Base-by-base conservation (phyloP, 2,113 vertebrate species). In the Cygnus buccinator region DNA sequence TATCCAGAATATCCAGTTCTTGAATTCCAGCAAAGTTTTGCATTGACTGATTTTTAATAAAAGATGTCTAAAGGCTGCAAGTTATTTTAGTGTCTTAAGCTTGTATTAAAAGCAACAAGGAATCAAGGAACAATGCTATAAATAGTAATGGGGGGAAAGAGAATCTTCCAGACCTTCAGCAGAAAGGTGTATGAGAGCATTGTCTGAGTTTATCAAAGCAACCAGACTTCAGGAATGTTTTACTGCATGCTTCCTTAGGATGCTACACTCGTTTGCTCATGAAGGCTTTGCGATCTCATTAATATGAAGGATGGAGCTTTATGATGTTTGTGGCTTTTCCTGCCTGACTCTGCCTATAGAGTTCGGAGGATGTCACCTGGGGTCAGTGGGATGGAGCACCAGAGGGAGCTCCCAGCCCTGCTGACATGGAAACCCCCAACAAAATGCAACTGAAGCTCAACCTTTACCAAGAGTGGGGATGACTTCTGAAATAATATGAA, bases 101-200 rank as follows among this genome's bases (percentile, higher is more conserved):
- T 91, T 59, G 57, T 21, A 23, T 13, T 77, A 67, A 81, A 73
- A 81, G 31, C 29, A 80, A 94, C 54, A 85, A 65, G 28, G 50
- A 92, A 35, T 94, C 75, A 77, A 81, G 61, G 58, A 58, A 84
- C 29, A 72, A 5, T 37, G 35, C 33, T 87, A 48, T 44, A n/a
- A 61, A 35, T 5, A 84, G 26, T 54, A 54, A 65, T 84, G 28
- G 12, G 3, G 7, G 1, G 2, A 54, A 87, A 93, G 23, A 82
- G 79, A 84, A 94, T 13, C 16, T 91, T 92, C 19, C 76, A 75
- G 63, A 67, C 16, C n/a, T 80, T 92, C 52, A 75, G 58, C 15
- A 50, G 70, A 81, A 84, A 84, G 84, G 15, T 43, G 7, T 26
- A 65, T 61, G 33, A 81, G 58, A 62, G 46, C 44, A 73, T 35